Evolutionary conservation across 2,888 invertebrate species (phyloP).

Genomic region (Yponomeuta sedellus): DNA sequence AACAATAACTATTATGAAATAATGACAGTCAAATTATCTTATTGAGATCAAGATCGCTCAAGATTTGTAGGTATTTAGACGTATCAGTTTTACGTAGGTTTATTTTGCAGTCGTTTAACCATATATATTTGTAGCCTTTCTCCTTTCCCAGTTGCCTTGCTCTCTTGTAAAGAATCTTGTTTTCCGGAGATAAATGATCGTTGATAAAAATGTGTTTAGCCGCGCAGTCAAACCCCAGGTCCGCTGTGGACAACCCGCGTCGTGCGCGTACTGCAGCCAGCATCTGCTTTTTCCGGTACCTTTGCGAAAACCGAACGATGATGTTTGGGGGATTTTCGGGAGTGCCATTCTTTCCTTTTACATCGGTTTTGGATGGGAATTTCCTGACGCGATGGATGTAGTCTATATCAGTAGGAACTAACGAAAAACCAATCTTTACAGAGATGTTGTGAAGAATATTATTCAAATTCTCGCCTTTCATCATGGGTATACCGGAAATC

Average conservation of each 20-base stretch:
- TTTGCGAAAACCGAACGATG: background rate
- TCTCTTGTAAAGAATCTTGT: background rate
- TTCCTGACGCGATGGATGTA: too few species aligned
- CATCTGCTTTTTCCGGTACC: slow-evolving; percentile 12
- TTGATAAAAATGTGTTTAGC: background rate
- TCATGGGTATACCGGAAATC: too few species aligned
- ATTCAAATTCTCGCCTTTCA: too few species aligned
- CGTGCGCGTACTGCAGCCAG: slow-evolving; percentile 44
- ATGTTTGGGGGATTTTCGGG: too few species aligned
- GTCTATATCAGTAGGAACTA: too few species aligned
- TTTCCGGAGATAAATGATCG: background rate
- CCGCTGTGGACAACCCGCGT: slow-evolving; percentile 50
- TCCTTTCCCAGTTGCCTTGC: background rate
- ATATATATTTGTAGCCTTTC: background rate
- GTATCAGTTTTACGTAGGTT: background rate
- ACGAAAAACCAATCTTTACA: too few species aligned
- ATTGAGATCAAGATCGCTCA: too few species aligned
- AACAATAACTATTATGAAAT: too few species aligned
- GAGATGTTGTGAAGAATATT: too few species aligned
- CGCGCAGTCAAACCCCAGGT: background rate
- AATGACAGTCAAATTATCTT: too few species aligned
- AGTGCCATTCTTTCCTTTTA: too few species aligned
- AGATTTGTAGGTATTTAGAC: background rate
- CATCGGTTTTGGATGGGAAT: too few species aligned
- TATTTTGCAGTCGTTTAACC: background rate